These are phyloP conservation scores for Erebia palarica DNA, from an alignment of 2,888 invertebrate species.

Conservation along the genomic window DNA sequence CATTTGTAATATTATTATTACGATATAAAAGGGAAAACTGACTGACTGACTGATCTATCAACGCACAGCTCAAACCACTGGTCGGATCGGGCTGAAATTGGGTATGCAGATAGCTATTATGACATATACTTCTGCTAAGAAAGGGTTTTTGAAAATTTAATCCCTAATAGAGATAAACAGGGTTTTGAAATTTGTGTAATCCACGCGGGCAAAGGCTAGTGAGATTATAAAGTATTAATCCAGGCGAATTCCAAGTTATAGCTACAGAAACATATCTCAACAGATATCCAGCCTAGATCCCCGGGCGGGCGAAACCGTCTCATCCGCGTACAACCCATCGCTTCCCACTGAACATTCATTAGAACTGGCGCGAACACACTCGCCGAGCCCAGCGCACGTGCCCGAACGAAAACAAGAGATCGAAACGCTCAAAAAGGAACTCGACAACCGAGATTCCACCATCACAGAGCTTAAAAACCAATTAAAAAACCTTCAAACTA, in stretches of 20 bases:
- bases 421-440: constrained; percentile 75
- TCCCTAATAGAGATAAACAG: too few relatives aligned
- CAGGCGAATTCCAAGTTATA: background rate
- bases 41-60: too few relatives aligned
- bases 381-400: constrained; percentile 46
- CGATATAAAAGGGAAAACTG: too few relatives aligned
- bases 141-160: too few relatives aligned
- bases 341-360: constrained; percentile 60
- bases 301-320: constrained; percentile 65
- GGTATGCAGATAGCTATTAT: too few relatives aligned
- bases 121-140: too few relatives aligned
- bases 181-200: too few relatives aligned
- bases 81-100: too few relatives aligned
- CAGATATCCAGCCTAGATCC: constrained; percentile 62
- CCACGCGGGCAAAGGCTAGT: too few relatives aligned
- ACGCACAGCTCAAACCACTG: too few relatives aligned
- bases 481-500: constrained; percentile 83
- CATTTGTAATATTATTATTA: too few relatives aligned
- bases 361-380: constrained; percentile 46
- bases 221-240: too few relatives aligned
- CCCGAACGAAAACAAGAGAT: constrained; percentile 58
- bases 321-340: constrained; percentile 68
- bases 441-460: constrained; percentile 84
- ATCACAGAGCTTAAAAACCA: constrained; percentile 85
- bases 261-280: background rate